These are phyloP conservation scores for Ichneumoninae sp. DNA, from an alignment of 2,888 invertebrate genomes.

Conservation along the genomic window DNA sequence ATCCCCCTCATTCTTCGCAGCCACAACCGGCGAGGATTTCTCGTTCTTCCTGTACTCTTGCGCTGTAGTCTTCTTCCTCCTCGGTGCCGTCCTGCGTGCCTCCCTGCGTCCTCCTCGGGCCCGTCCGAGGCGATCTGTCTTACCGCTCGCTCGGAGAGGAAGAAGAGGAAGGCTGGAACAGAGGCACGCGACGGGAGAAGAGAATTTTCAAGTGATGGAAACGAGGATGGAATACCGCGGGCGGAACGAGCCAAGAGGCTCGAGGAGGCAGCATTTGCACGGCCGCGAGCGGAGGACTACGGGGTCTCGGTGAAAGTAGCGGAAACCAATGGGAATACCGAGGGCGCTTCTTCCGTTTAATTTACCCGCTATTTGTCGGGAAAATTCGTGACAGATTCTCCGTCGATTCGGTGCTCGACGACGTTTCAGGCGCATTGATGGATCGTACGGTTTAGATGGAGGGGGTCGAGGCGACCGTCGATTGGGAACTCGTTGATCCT, in stretches of 20 bases:
- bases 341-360: constrained; percentile 61
- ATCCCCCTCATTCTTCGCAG: constrained; percentile 17
- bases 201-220: constrained; percentile 38
- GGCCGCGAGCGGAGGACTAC: not conserved
- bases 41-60: constrained; percentile 33
- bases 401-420: constrained; percentile 51
- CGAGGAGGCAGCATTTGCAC: constrained; percentile 20
- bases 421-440: constrained; percentile 9
- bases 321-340: constrained; percentile 30
- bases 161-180: constrained; percentile 27
- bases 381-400: constrained; percentile 57
- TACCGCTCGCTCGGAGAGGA: not conserved
- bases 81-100: not conserved
- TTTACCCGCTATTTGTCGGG: constrained; percentile 58
- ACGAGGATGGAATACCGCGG: constrained; percentile 26
- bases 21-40: constrained; percentile 44
- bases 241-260: not conserved
- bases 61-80: constrained; percentile 34
- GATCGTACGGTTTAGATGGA: not conserved
- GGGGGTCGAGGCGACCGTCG: not conserved
- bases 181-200: constrained; percentile 27
- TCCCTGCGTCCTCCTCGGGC: not conserved
- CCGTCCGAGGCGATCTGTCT: not conserved
- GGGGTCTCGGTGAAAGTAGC: not conserved
- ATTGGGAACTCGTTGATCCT: not conserved